These are phyloP conservation scores for Hippocampus guttulatus DNA, from an alignment of 2,113 vertebrate genomes.

Conservation along the genomic window DNA sequence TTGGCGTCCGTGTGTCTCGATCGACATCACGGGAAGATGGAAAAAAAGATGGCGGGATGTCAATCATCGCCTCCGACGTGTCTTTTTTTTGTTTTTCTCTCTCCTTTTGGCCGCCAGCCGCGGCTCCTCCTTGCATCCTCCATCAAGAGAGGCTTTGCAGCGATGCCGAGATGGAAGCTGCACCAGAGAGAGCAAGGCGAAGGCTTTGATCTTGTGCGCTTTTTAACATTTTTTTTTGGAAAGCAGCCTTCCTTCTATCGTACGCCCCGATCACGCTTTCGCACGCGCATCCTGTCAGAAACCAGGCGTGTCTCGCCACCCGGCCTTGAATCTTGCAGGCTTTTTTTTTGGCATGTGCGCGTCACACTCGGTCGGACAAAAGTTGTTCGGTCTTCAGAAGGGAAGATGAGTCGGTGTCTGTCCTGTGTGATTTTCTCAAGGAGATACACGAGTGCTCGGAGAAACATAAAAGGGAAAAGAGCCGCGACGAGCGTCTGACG, in stretches of 20 bases:
- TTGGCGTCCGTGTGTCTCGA: constrained; percentile 58
- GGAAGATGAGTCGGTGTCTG: constrained; percentile 37
- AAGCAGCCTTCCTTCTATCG: constrained; percentile 35
- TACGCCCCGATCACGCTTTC: constrained; percentile 13
- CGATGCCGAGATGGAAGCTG: constrained; percentile 38
- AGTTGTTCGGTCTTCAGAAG: constrained; percentile 38
- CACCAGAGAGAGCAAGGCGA: constrained; percentile 21
- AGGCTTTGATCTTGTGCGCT: constrained; percentile 63
- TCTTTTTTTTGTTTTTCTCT: neutral
- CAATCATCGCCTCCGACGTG: constrained; percentile 60
- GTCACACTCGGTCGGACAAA: constrained; percentile 15
- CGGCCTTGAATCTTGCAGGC: constrained; percentile 26
- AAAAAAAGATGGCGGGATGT: constrained; percentile 51
- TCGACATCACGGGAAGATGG: constrained; percentile 67
- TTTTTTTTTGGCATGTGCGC: constrained; percentile 39
- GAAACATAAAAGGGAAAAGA: constrained; percentile 70
- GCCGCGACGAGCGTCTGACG: constrained; percentile 70
- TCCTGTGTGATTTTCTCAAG: constrained; percentile 53
- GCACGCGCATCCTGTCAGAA: constrained; percentile 26
- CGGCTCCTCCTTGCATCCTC: constrained; percentile 46
- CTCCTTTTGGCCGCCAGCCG: constrained; percentile 49
- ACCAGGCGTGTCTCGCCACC: constrained; percentile 24
- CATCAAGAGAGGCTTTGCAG: constrained; percentile 60
- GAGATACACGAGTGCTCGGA: constrained; percentile 67
- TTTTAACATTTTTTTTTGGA: constrained; percentile 44